Percentiles rank a stretch among this genome's conserved stretches.
These are phyloP conservation scores for Phenganax subtilis DNA, from an alignment of 92 coral and sea anemone genomes.

Conservation along the genomic window DNA sequence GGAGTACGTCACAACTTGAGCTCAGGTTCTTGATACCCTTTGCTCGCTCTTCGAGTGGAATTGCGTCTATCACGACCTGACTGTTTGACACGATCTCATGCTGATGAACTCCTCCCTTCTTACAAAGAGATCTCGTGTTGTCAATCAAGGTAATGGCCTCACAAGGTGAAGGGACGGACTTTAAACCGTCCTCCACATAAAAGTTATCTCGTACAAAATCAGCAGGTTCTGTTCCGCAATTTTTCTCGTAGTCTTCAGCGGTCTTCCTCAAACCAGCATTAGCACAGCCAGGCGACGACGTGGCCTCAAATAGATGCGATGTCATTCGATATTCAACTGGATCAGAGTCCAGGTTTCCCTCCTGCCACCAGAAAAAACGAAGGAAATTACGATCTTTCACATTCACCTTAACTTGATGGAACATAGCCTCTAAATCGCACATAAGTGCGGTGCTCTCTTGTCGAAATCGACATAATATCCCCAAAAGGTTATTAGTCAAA, in stretches of 20 bases:
- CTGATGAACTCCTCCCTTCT: background rate
- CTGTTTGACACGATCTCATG: background rate
- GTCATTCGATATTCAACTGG: slow-evolving; percentile 52
- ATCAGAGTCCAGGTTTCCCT: slow-evolving; percentile 37
- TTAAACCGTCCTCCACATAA: background rate
- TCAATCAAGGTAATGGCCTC: background rate
- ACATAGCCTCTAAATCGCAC: too few species aligned
- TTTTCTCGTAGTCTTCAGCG: background rate
- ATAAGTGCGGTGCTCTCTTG: too few species aligned
- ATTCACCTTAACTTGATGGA: too few species aligned
- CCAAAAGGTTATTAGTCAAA: slow-evolving; percentile 44
- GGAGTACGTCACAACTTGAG: background rate
- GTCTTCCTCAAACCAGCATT: slow-evolving; percentile 46
- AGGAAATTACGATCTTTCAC: slow-evolving; percentile 44
- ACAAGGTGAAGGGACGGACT: background rate
- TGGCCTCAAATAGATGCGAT: slow-evolving; percentile 54
- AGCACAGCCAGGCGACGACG: too few species aligned
- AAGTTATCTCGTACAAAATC: background rate
- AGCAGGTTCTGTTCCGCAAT: background rate
- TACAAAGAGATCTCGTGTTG: background rate
- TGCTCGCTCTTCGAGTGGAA: background rate
- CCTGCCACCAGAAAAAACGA: slow-evolving; percentile 56
- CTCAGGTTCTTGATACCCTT: background rate
- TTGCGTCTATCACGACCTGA: background rate
- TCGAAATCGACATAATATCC: slow-evolving; percentile 54